Percentiles rank a stretch among this genome's conserved stretches.
Evolutionary conservation across 1,140 invertebrate genomes (phyloP).

Genomic region (Pygmarrhopalites habei): DNA sequence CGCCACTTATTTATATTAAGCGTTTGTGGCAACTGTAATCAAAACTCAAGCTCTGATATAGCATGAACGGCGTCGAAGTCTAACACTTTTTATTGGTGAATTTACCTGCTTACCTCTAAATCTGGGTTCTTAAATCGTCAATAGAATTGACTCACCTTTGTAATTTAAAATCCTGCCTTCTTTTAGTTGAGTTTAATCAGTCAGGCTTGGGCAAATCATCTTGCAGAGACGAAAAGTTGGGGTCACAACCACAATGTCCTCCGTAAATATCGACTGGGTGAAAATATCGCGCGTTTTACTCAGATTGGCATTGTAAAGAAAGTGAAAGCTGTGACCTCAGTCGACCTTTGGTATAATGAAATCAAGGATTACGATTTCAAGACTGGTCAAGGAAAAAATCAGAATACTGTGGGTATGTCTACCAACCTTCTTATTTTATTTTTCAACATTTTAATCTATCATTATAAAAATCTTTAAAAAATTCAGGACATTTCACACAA

Average conservation of each 20-base stretch:
- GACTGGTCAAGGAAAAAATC: neutral
- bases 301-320: neutral
- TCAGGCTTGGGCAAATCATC: constrained; percentile 22
- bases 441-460: neutral
- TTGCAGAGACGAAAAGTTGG: neutral
- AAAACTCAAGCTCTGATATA: no score
- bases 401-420: neutral
- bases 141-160: no score
- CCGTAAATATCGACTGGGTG: constrained; percentile 4
- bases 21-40: no score
- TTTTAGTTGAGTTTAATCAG: constrained; percentile 23
- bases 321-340: neutral
- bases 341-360: constrained; percentile 21
- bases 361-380: constrained; percentile 26
- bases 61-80: no score
- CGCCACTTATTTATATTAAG: no score
- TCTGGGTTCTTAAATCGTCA: no score
- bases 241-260: constrained; percentile 15
- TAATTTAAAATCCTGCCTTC: neutral
- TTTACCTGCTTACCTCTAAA: no score
- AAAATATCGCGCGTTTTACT: constrained; percentile 23
- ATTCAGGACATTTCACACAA: constrained; percentile 26
- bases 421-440: no score
- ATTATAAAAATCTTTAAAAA: neutral
- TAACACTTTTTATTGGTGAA: no score